phyloP scores from a whole-genome alignment of 2,113 vertebrate species.

The Oenanthe oenanthe region DNA sequence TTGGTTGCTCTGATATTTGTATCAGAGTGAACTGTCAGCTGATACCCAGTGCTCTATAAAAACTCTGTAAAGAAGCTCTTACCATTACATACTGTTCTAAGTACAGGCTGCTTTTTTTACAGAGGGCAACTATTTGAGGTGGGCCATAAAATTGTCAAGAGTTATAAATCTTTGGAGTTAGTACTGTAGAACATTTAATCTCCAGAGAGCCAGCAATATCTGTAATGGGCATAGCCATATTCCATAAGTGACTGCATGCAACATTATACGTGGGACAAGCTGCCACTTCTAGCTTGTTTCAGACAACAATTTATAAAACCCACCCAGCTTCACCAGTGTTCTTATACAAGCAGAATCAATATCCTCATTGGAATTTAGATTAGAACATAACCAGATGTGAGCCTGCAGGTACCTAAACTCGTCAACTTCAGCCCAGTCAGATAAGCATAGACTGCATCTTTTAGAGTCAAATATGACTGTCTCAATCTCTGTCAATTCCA shows the following conservation, averaged over 20 bases:
- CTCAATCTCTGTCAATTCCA: not conserved
- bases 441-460: not conserved
- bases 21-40: not conserved
- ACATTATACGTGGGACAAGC: not conserved
- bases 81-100: not conserved
- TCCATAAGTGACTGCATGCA: not conserved
- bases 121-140: not conserved
- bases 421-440: not conserved
- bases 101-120: not conserved
- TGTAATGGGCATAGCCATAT: not conserved
- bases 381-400: slow-evolving; percentile 9
- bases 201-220: not conserved
- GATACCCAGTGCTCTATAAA: not conserved
- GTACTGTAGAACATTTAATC: not conserved
- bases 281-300: not conserved
- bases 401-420: not conserved
- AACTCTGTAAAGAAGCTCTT: not conserved
- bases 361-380: slow-evolving; percentile 33
- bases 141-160: not conserved
- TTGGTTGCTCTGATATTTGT: not conserved
- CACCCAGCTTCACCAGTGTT: not conserved
- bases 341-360: slow-evolving; percentile 21
- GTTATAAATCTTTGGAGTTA: slow-evolving; percentile 34
- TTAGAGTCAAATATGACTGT: not conserved
- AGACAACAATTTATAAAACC: not conserved